Percentiles rank a stretch among this genome's conserved stretches.
phyloP scores from a whole-genome alignment of 2,888 invertebrate species.

The Brachylomia viminalis region DNA sequence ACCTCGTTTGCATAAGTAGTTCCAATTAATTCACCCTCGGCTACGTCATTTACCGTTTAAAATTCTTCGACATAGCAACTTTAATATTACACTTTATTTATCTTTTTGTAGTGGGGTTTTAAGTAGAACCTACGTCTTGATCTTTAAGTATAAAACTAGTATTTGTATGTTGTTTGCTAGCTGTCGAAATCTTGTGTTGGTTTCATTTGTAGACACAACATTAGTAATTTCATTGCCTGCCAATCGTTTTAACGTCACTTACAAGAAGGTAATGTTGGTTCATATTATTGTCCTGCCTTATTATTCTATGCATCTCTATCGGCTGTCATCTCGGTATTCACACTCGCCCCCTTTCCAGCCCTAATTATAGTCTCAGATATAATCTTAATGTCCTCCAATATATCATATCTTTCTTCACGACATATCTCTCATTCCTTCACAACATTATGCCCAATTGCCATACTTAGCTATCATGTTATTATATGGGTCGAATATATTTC shows the following conservation, averaged over 20 bases:
- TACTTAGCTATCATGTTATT: neutral
- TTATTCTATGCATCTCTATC: neutral
- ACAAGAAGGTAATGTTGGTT: neutral
- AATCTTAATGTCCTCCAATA: neutral
- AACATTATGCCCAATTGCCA: neutral
- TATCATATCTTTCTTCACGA: neutral
- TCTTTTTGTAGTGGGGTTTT: conserved; percentile 43
- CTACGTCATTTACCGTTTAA: conserved; percentile 57
- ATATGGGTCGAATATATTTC: neutral
- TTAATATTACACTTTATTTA: conserved; percentile 48
- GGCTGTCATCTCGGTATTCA: neutral
- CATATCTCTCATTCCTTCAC: neutral
- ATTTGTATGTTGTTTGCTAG: neutral
- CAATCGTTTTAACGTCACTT: neutral
- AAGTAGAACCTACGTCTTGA: conserved; percentile 1
- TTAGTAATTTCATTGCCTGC: neutral
- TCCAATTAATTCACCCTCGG: conserved; percentile 68
- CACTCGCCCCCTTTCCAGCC: neutral
- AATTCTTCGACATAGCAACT: conserved; percentile 48
- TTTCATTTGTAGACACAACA: neutral
- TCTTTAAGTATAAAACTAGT: neutral
- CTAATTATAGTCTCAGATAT: neutral
- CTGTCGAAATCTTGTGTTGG: neutral
- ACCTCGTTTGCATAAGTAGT: conserved; percentile 80
- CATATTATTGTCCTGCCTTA: neutral